These are phyloP conservation scores for Drosophila mimetica DNA, from an alignment of 2,888 invertebrate genomes.

Conservation along the genomic window DNA sequence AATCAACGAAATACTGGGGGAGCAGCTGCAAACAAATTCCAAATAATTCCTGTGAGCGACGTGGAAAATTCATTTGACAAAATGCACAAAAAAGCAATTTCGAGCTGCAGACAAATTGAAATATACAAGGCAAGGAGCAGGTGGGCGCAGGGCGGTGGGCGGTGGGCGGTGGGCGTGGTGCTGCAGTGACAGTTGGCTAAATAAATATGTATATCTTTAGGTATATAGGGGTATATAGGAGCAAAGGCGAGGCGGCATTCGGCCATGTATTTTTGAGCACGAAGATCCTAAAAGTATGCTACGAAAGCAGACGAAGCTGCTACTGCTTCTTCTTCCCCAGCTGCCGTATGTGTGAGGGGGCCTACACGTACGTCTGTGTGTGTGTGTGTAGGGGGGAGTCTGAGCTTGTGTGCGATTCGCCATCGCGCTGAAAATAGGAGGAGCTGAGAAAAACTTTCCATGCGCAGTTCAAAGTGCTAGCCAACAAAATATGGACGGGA, in stretches of 20 bases:
- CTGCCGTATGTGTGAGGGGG: constrained; percentile 67
- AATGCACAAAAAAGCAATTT: constrained; percentile 81
- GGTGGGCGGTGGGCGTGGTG: constrained; percentile 47
- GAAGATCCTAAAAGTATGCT: constrained; percentile 78
- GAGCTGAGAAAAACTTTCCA: constrained; percentile 77
- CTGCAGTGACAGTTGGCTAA: constrained; percentile 74
- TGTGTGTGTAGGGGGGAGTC: too few species aligned
- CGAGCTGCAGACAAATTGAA: constrained; percentile 81
- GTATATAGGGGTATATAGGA: constrained; percentile 18
- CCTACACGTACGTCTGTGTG: constrained; percentile 55
- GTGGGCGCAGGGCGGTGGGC: neutral
- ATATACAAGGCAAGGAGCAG: constrained; percentile 45
- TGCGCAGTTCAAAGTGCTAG: constrained; percentile 64
- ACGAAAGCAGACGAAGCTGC: constrained; percentile 74
- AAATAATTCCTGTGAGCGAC: constrained; percentile 76
- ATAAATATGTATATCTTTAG: constrained; percentile 55
- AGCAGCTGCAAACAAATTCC: constrained; percentile 68
- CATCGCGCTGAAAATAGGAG: constrained; percentile 82
- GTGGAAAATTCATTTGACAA: constrained; percentile 80
- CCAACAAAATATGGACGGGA: constrained; percentile 19
- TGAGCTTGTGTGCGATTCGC: constrained; percentile 70
- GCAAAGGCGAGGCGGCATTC: constrained; percentile 25
- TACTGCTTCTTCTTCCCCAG: constrained; percentile 27
- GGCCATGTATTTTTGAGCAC: constrained; percentile 36
- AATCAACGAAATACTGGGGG: constrained; percentile 66